Conservation (phyloP, 1,140 invertebrate species). For the Riptortus pedestris region DNA sequence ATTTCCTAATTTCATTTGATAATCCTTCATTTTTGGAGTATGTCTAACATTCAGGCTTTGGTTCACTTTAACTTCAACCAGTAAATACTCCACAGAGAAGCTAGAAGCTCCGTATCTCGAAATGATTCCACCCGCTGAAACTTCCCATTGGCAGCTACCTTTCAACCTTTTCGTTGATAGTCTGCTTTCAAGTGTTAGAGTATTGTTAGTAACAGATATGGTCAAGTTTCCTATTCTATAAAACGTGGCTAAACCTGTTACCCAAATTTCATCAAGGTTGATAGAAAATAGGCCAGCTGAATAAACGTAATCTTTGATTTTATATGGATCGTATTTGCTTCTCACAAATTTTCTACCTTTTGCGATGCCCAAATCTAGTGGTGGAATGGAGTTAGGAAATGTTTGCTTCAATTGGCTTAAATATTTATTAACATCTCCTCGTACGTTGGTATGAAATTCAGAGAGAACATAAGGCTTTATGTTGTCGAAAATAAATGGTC, state of each 20-base stretch:
- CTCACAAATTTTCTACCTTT: constrained; percentile 59
- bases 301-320: constrained; percentile 50
- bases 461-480: constrained; percentile 71
- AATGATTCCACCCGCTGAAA: constrained; percentile 53
- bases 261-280: constrained; percentile 53
- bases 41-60: constrained; percentile 67
- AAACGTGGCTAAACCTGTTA: constrained; percentile 66
- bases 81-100: constrained; percentile 60
- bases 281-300: constrained; percentile 55
- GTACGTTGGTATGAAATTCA: constrained; percentile 56
- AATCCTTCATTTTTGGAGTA: constrained; percentile 53
- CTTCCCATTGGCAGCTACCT: constrained; percentile 66
- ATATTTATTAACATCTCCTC: constrained; percentile 36
- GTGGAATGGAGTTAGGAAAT: constrained; percentile 75
- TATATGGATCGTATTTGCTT: constrained; percentile 60
- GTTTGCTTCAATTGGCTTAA: constrained; percentile 49
- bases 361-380: constrained; percentile 66
- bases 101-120: constrained; percentile 56
- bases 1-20: constrained; percentile 70
- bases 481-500: constrained; percentile 66
- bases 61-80: constrained; percentile 50
- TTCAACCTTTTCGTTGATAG: constrained; percentile 65
- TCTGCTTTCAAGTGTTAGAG: constrained; percentile 50
- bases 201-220: constrained; percentile 58
- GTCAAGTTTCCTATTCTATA: constrained; percentile 68